Percentiles rank a stretch among this genome's conserved stretches.
phyloP scores from a whole-genome alignment of 2,113 vertebrate species.

The Paedocypris sp. region DNA sequence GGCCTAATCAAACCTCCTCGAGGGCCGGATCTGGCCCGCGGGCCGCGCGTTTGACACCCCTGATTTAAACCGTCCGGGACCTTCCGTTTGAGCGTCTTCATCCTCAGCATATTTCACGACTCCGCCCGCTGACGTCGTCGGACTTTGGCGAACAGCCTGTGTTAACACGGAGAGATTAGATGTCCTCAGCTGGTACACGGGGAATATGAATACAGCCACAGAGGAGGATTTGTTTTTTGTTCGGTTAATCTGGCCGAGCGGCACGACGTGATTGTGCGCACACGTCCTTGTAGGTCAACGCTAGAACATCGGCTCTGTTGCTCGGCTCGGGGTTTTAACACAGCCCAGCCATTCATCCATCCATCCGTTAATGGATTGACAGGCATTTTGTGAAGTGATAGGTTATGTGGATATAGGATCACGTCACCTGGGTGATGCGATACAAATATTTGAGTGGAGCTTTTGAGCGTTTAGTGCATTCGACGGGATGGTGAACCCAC shows the following conservation, averaged over 20 bases:
- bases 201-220: conserved; percentile 19
- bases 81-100: not conserved
- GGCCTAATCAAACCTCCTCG: too few relatives aligned
- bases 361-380: conserved; percentile 8
- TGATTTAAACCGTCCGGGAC: too few relatives aligned
- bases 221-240: conserved; percentile 30
- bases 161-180: conserved; percentile 51
- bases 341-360: not conserved
- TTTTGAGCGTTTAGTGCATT: not conserved
- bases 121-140: conserved; percentile 46
- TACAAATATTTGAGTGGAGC: not conserved
- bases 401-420: conserved; percentile 10
- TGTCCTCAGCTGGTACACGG: conserved; percentile 40
- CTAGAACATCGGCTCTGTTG: conserved; percentile 22
- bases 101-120: conserved; percentile 10
- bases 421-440: not conserved
- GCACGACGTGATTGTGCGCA: not conserved
- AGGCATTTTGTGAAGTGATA: conserved; percentile 13
- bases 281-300: conserved; percentile 6
- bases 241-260: conserved; percentile 20
- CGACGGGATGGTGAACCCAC: too few relatives aligned
- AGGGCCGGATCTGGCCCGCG: too few relatives aligned
- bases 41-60: too few relatives aligned
- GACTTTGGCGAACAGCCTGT: conserved; percentile 44
- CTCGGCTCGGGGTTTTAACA: conserved; percentile 8